Evolutionary conservation across 2,888 invertebrate species (phyloP), one percentile per base, ranked within the genome.

Genomic region (Oscheius sp.): DNA sequence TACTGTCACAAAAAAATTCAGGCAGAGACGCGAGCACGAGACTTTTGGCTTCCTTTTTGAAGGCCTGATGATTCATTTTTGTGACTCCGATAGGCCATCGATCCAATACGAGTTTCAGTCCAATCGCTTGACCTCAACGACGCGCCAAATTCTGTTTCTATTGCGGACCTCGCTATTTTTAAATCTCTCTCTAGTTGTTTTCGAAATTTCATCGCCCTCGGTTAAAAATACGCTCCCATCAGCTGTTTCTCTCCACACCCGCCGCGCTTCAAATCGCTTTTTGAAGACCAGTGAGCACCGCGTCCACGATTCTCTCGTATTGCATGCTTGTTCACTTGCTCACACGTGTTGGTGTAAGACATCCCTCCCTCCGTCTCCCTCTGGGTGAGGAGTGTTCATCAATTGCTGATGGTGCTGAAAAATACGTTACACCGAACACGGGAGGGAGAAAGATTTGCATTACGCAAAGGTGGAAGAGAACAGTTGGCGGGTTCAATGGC

Each of bases 381-480:
- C 42, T 42, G 42, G 42, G 55, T 11, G 55, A 55, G 55, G 68
- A 55, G 33, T 55, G 68, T 68, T 68, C 68, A 68, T 68, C 68
- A 68, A 68, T 68, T 68, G 68, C 68, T 55, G 68, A 68, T 68
- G 53, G 68, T 35, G 68, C 68, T 68, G 68, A 68, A 68, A 68
- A 68, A 68, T 68, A 68, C 68, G 68, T 68, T 68, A 68, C 68
- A 68, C 35, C 68, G 55, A 42, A 48, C 33, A 7, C 3, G 42
- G 7, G 42, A 42, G 42, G 7, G 42, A 42, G 42, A 42, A 42
- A 42, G 68, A 68, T 68, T 68, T 68, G 68, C 68, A 68, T 68
- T 68, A 68, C 68, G 68, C 68, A 53, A 53, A 13, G 3, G 63
- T 21, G 50, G 48, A 37, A 35, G 13, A 47, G 53, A 68, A 55